A percentile compares a stretch with the other conserved stretches of the same genome.
Evolutionary conservation across 1,140 invertebrate genomes (phyloP).

Genomic region (Phymorhynchus buccinoides): DNA sequence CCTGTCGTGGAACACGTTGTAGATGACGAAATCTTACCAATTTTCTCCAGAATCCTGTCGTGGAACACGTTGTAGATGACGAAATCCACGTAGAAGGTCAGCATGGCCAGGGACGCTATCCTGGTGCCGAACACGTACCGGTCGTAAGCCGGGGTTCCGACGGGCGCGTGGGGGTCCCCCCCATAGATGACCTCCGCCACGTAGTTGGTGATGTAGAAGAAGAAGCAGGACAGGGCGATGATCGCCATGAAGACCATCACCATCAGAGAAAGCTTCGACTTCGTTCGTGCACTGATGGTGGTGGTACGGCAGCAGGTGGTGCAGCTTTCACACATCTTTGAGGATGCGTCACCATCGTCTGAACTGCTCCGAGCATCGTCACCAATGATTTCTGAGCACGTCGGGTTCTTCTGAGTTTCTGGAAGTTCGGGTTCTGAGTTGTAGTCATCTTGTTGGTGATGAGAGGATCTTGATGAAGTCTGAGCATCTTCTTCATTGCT

Average conservation of each 20-base stretch:
- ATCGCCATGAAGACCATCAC: not conserved
- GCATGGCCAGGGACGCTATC: slow-evolving; percentile 20
- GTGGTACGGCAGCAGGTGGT: no score
- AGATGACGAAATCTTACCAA: slow-evolving; percentile 6
- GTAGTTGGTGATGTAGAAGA: slow-evolving; percentile 31
- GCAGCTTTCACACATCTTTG: no score
- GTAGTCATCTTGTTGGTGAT: no score
- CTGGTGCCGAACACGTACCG: not conserved
- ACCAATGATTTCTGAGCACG: no score
- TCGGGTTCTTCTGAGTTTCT: no score
- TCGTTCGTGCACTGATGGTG: no score
- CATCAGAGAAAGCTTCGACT: not conserved
- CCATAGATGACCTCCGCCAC: slow-evolving; percentile 23
- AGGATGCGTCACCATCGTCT: no score
- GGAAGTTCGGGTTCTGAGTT: no score
- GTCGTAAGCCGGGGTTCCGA: not conserved
- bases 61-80: slow-evolving; percentile 19
- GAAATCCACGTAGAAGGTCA: not conserved
- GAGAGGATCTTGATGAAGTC: no score
- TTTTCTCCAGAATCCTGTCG: not conserved
- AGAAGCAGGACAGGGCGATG: not conserved
- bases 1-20: no score
- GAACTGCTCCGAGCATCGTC: no score
- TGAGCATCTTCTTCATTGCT: no score
- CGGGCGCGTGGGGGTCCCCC: not conserved